These are phyloP conservation scores for Chloroclystis v-ata DNA, from an alignment of 2,888 invertebrate genomes.

Conservation along the genomic window DNA sequence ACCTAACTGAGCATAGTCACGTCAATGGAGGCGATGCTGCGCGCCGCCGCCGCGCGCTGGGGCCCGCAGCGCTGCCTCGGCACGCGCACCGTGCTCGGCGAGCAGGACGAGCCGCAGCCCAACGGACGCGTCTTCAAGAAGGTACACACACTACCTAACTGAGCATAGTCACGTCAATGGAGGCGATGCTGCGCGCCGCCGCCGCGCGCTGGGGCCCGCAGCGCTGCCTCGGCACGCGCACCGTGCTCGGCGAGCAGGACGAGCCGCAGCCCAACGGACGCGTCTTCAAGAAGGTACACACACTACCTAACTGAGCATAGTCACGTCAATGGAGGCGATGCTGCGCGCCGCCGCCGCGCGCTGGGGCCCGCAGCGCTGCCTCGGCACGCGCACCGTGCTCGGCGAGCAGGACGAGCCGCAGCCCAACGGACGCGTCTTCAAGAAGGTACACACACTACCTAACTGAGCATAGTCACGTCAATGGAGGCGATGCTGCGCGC, in stretches of 20 bases:
- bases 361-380: slow-evolving; percentile 85
- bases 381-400: slow-evolving; percentile 93
- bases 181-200: slow-evolving; percentile 87
- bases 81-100: slow-evolving; percentile 92
- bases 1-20: slow-evolving; percentile 79
- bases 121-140: slow-evolving; percentile 98
- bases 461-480: slow-evolving; percentile 85
- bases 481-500: slow-evolving; percentile 90
- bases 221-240: slow-evolving; percentile 91
- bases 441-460: slow-evolving; percentile 82
- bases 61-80: slow-evolving; percentile 88
- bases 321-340: slow-evolving; percentile 90
- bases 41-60: slow-evolving; percentile 82
- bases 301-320: slow-evolving; percentile 42
- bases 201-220: slow-evolving; percentile 82
- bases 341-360: slow-evolving; percentile 82
- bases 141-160: slow-evolving; percentile 64
- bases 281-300: slow-evolving; percentile 92
- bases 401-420: slow-evolving; percentile 97
- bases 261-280: slow-evolving; percentile 96
- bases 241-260: slow-evolving; percentile 94
- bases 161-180: slow-evolving; percentile 89
- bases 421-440: slow-evolving; percentile 95
- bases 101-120: slow-evolving; percentile 95
- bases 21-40: slow-evolving; percentile 90